phyloP scores from a whole-genome alignment of 2,797 vertebrate species.

The Kryptolebias ocellatus region DNA sequence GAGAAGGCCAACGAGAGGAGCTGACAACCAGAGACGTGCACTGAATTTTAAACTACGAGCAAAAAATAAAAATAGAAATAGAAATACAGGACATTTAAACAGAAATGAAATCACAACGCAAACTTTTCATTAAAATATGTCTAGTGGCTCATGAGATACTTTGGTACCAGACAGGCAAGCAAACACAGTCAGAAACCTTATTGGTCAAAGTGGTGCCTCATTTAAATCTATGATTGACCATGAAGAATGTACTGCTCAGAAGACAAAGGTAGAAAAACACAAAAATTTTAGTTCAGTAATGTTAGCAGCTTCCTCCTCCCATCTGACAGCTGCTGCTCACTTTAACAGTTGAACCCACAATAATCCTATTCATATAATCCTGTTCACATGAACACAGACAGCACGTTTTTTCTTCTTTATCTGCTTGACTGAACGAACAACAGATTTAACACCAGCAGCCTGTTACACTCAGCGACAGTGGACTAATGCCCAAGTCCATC shows the following conservation, averaged over 20 bases:
- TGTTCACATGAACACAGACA: slow-evolving; percentile 19
- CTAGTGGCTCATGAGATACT: too few species aligned
- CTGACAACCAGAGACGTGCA: slow-evolving; percentile 6
- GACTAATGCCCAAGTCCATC: slow-evolving; percentile 47
- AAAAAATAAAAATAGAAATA: neutral
- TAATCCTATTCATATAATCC: slow-evolving; percentile 47
- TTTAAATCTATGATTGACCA: too few species aligned
- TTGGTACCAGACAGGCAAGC: too few species aligned
- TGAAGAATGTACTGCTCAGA: too few species aligned
- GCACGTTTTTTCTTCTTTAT: slow-evolving; percentile 42
- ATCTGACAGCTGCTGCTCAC: slow-evolving; percentile 40
- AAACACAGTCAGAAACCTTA: too few species aligned
- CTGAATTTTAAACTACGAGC: slow-evolving; percentile 28
- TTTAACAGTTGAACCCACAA: slow-evolving; percentile 28
- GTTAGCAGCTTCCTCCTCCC: slow-evolving; percentile 2
- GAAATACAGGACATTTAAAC: neutral
- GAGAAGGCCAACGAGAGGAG: slow-evolving; percentile 27
- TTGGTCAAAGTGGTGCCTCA: too few species aligned
- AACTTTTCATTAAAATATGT: neutral
- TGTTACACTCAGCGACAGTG: slow-evolving; percentile 7
- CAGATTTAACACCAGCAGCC: slow-evolving; percentile 41
- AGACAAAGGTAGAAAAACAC: neutral
- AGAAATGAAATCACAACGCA: neutral
- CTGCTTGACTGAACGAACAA: slow-evolving; percentile 34
- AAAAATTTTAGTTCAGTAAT: slow-evolving; percentile 1